Evolutionary conservation across 30 jellyfish, hydroid and myxozoan genomes (phyloP).

Genomic region (Mastigias papua): DNA sequence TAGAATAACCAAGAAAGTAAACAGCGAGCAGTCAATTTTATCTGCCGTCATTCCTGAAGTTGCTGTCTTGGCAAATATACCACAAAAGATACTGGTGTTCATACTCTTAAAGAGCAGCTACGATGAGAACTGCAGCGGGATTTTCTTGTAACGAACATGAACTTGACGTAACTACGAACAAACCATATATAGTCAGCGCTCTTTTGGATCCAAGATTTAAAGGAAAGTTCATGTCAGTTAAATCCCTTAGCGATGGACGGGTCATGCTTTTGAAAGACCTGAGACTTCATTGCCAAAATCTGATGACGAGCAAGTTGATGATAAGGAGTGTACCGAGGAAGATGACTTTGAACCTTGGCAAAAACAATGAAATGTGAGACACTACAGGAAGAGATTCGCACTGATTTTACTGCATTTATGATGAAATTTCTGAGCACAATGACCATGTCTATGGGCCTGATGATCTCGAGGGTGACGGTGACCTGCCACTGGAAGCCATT

Average conservation of each 20-base stretch:
- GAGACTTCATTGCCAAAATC: constrained; percentile 32
- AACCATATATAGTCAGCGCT: constrained; percentile 54
- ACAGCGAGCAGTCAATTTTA: constrained; percentile 37
- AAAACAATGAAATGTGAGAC: neutral
- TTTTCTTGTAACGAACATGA: constrained; percentile 54
- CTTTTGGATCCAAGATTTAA: constrained; percentile 74
- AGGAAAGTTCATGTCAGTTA: constrained; percentile 58
- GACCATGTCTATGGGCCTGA: constrained; percentile 29
- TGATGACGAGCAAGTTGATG: constrained; percentile 24
- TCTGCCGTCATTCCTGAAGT: constrained; percentile 57
- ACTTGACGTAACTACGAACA: constrained; percentile 31
- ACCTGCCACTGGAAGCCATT: constrained; percentile 23
- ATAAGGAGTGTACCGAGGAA: constrained; percentile 28
- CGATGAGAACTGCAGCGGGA: constrained; percentile 38
- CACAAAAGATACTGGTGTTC: constrained; percentile 66
- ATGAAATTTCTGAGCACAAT: constrained; percentile 62
- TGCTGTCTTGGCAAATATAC: constrained; percentile 47
- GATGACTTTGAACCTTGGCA: neutral
- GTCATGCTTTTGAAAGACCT: constrained; percentile 59
- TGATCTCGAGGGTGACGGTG: constrained; percentile 31
- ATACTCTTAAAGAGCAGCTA: constrained; percentile 58
- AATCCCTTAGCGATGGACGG: constrained; percentile 55
- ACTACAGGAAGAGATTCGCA: constrained; percentile 64
- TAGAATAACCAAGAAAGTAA: constrained; percentile 46
- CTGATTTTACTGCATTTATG: constrained; percentile 61